A percentile compares a stretch with the other conserved stretches of the same genome.
Conservation (phyloP, 2,113 vertebrate species). For the Corythornis madagascariensis region DNA sequence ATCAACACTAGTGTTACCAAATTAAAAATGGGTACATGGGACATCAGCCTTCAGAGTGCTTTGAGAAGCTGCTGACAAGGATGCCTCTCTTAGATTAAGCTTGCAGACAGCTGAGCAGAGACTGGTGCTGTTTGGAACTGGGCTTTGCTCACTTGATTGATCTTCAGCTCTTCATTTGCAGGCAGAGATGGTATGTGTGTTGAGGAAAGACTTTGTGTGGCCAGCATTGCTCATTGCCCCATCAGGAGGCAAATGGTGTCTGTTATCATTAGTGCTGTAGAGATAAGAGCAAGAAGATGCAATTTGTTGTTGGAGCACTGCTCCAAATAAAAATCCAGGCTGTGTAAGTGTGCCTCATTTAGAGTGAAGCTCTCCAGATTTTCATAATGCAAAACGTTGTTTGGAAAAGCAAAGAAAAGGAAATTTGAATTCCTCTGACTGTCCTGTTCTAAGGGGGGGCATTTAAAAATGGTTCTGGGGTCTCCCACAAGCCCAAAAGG, state of each 20-base stretch:
- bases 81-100: not conserved
- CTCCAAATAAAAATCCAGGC: not conserved
- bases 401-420: not conserved
- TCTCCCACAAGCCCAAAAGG: not conserved
- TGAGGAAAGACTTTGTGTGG: not conserved
- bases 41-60: not conserved
- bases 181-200: not conserved
- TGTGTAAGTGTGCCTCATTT: not conserved
- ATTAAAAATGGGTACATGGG: not conserved
- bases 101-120: not conserved
- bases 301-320: not conserved
- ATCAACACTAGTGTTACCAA: not conserved
- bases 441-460: not conserved
- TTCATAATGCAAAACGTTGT: not conserved
- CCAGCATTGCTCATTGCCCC: not conserved
- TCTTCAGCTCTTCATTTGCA: not conserved
- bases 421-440: not conserved
- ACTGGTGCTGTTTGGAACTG: not conserved
- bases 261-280: not conserved
- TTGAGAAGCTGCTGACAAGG: not conserved
- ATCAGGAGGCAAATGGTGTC: not conserved
- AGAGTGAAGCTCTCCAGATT: not conserved
- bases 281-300: not conserved
- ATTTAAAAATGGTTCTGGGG: not conserved
- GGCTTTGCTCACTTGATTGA: not conserved